phyloP scores from a whole-genome alignment of 2,888 invertebrate genomes.

The Ligdia adustata region DNA sequence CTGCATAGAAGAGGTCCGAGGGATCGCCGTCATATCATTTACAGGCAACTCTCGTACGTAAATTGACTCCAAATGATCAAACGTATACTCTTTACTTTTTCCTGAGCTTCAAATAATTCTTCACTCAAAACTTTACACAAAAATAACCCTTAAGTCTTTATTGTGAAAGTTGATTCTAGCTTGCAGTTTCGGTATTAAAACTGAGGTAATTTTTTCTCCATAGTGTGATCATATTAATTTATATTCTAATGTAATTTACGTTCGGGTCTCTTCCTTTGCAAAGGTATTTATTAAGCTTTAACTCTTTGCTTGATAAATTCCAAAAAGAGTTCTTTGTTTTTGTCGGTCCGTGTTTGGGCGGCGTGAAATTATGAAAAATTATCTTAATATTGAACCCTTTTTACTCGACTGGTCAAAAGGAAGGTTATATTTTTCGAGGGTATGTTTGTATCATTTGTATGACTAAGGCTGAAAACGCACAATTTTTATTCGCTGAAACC shows the following conservation, averaged over 20 bases:
- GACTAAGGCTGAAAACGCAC: too few species aligned
- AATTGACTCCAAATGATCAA: constrained; percentile 41
- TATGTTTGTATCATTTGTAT: too few species aligned
- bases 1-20: constrained; percentile 22
- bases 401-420: too few species aligned
- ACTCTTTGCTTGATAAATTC: constrained; percentile 44
- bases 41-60: constrained; percentile 26
- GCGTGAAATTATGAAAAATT: constrained; percentile 69
- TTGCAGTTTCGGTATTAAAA: constrained; percentile 10
- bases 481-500: too few species aligned
- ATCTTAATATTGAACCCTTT: too few species aligned
- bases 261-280: constrained; percentile 54
- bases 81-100: constrained; percentile 28
- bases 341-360: constrained; percentile 36
- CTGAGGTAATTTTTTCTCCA: constrained; percentile 47
- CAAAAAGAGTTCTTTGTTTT: constrained; percentile 36
- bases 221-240: constrained; percentile 75
- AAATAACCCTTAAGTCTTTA: constrained; percentile 10
- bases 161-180: constrained; percentile 8
- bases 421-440: too few species aligned
- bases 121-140: constrained; percentile 1
- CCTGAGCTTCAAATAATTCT: constrained; percentile 32
- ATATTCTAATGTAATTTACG: constrained; percentile 81
- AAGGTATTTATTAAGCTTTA: constrained; percentile 57
- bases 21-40: constrained; percentile 19